These are phyloP conservation scores for Piscicola geometra DNA, from an alignment of 2,888 invertebrate genomes.

Conservation along the genomic window DNA sequence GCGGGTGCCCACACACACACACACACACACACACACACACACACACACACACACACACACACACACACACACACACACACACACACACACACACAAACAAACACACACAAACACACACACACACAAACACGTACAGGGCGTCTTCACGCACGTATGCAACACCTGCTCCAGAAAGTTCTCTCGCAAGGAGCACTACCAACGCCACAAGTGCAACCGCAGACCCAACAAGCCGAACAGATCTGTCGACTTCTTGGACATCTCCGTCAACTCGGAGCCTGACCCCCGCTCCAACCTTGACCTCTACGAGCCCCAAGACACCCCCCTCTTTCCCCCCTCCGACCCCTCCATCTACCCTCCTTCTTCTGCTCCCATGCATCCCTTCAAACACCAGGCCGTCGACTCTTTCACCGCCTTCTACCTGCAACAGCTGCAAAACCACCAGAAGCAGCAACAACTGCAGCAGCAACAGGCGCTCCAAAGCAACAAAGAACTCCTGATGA, in stretches of 20 bases:
- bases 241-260: slow-evolving; percentile 20
- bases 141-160: slow-evolving; percentile 43
- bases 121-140: slow-evolving; percentile 30
- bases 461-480: neutral
- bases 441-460: neutral
- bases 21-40: neutral
- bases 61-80: too few species aligned
- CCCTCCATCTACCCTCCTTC: slow-evolving; percentile 3
- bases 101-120: neutral
- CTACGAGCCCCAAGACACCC: neutral
- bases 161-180: slow-evolving; percentile 44
- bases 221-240: slow-evolving; percentile 40
- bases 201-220: slow-evolving; percentile 44
- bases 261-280: slow-evolving; percentile 30
- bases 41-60: too few species aligned
- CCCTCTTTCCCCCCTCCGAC: neutral
- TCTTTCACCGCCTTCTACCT: slow-evolving; percentile 5
- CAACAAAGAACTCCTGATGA: neutral
- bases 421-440: neutral
- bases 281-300: neutral
- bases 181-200: slow-evolving; percentile 43
- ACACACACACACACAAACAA: neutral
- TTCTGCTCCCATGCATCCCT: neutral
- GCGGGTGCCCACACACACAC: too few species aligned
- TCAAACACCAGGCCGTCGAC: neutral